Evolutionary conservation across 2,113 vertebrate genomes (phyloP).

Genomic region (Cryptotis parvus): DNA sequence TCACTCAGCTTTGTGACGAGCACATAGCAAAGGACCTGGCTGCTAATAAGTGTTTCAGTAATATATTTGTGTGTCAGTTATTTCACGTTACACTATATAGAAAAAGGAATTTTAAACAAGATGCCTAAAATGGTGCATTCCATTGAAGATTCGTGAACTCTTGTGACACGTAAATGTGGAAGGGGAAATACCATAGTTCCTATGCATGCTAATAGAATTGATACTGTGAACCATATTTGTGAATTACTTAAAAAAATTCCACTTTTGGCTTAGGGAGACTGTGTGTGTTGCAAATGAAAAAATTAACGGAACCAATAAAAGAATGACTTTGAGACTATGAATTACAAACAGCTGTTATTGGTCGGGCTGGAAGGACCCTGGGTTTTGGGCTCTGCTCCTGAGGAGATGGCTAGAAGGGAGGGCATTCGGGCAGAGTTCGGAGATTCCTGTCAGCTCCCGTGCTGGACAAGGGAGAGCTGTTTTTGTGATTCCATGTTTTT

Average conservation of each 20-base stretch:
- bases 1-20: neutral
- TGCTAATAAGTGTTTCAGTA: neutral
- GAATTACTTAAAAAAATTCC: neutral
- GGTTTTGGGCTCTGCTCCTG: neutral
- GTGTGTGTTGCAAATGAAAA: neutral
- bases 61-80: slow-evolving; percentile 42
- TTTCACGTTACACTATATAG: slow-evolving; percentile 57
- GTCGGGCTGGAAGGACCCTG: neutral
- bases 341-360: slow-evolving; percentile 18
- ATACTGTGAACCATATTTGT: neutral
- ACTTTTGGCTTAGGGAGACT: neutral
- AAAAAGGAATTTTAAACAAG: slow-evolving; percentile 39
- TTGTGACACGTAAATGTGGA: slow-evolving; percentile 24
- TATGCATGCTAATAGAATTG: slow-evolving; percentile 40
- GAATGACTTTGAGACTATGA: neutral
- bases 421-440: neutral
- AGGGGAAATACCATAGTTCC: slow-evolving; percentile 6
- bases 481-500: too few species aligned
- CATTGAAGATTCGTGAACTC: slow-evolving; percentile 45
- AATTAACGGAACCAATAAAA: slow-evolving; percentile 31
- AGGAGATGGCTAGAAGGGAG: neutral
- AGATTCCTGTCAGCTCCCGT: neutral
- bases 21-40: neutral
- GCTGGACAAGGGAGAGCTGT: neutral
- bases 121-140: neutral